These are phyloP conservation scores for Hydriomena furcata DNA, from an alignment of 2,888 invertebrate species.

Conservation along the genomic window DNA sequence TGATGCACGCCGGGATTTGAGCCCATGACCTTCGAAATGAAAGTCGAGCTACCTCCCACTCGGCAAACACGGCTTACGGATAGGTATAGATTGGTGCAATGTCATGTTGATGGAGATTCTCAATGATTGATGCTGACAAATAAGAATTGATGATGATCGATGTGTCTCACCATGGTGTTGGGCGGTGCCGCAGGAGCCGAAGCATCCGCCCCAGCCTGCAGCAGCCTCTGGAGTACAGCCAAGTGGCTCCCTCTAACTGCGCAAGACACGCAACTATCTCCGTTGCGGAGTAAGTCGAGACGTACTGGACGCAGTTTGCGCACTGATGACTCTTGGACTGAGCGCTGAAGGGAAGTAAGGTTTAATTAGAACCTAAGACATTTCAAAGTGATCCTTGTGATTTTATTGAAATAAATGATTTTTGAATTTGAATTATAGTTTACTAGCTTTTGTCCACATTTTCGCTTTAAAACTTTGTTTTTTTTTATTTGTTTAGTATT, in stretches of 20 bases:
- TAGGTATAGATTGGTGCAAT: too few species aligned
- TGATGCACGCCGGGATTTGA: too few species aligned
- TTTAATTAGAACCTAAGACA: too few species aligned
- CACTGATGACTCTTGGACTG: conserved; percentile 1
- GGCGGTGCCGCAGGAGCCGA: conserved; percentile 75
- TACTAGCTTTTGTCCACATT: too few species aligned
- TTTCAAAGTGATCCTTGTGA: too few species aligned
- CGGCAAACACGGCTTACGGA: too few species aligned
- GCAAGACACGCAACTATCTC: conserved; percentile 92
- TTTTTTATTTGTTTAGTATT: too few species aligned
- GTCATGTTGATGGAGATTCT: not conserved
- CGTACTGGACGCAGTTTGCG: conserved; percentile 86
- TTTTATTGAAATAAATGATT: too few species aligned
- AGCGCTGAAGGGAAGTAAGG: conserved; percentile 20
- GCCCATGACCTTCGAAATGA: too few species aligned
- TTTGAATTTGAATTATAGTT: too few species aligned
- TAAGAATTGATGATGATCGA: not conserved
- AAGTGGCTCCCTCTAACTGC: conserved; percentile 89
- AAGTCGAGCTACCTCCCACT: too few species aligned
- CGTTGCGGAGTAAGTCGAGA: conserved; percentile 88
- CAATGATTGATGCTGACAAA: not conserved
- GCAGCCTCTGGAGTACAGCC: conserved; percentile 86
- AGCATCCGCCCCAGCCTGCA: conserved; percentile 92
- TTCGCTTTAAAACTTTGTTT: too few species aligned
- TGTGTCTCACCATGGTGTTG: conserved; percentile 19